These are phyloP conservation scores for Tachystola acroxantha DNA, from an alignment of 2,888 invertebrate genomes.

Conservation along the genomic window DNA sequence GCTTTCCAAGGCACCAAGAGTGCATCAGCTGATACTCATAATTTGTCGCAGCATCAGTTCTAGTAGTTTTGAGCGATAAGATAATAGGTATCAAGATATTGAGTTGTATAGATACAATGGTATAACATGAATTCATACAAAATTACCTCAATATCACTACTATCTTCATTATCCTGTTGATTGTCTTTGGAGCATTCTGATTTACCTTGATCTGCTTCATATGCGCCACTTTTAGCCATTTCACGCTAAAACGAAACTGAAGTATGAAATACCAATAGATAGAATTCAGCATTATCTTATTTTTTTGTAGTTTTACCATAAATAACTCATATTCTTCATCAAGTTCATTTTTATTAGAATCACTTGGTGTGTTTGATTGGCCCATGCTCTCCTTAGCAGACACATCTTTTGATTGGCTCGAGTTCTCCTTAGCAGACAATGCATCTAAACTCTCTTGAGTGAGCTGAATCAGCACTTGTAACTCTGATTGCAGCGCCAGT, in stretches of 20 bases:
- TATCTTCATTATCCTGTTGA: slow-evolving; percentile 46
- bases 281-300: too few relatives aligned
- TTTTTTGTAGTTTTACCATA: too few relatives aligned
- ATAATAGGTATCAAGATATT: too few relatives aligned
- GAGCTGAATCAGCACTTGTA: slow-evolving; percentile 82
- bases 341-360: slow-evolving; percentile 28
- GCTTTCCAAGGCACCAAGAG: too few relatives aligned
- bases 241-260: slow-evolving; percentile 59
- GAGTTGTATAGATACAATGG: too few relatives aligned
- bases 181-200: slow-evolving; percentile 28
- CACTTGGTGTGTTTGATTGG: background rate
- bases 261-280: background rate
- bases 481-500: slow-evolving; percentile 78
- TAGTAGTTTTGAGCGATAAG: too few relatives aligned
- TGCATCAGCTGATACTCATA: too few relatives aligned
- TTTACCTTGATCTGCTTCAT: slow-evolving; percentile 37
- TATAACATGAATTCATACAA: too few relatives aligned
- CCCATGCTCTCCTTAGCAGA: background rate
- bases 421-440: slow-evolving; percentile 12
- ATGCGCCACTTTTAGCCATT: slow-evolving; percentile 69
- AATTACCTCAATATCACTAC: slow-evolving; percentile 69
- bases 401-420: slow-evolving; percentile 12
- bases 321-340: slow-evolving; percentile 82
- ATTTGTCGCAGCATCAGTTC: too few relatives aligned
- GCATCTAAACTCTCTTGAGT: slow-evolving; percentile 79